phyloP scores from a whole-genome alignment of 2,113 vertebrate species.

The Neofelis nebulosa region DNA sequence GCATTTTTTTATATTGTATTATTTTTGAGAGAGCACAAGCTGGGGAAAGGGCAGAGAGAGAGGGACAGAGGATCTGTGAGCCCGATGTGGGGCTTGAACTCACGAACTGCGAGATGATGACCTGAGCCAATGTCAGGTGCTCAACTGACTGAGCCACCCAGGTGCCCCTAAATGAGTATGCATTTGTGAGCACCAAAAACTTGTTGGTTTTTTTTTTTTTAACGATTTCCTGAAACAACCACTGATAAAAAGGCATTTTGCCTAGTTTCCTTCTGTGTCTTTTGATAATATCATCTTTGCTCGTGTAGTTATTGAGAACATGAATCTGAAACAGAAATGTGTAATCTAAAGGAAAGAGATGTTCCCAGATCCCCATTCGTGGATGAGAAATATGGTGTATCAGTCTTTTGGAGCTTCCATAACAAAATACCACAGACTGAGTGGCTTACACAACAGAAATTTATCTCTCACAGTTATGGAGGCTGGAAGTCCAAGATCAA shows the following conservation, averaged over 20 bases:
- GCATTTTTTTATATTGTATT: not conserved
- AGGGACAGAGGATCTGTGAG: too few relatives aligned
- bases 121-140: too few relatives aligned
- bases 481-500: not conserved
- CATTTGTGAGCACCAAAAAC: too few relatives aligned
- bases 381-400: not conserved
- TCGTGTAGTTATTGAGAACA: not conserved
- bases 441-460: not conserved
- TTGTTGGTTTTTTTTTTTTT: not conserved
- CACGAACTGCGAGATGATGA: too few relatives aligned
- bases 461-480: not conserved
- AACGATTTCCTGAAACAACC: not conserved
- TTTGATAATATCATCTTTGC: not conserved
- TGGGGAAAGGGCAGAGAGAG: too few relatives aligned
- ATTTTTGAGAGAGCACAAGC: too few relatives aligned
- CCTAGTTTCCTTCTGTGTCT: not conserved
- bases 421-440: not conserved
- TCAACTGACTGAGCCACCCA: too few relatives aligned
- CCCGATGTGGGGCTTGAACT: too few relatives aligned
- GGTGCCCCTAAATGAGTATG: too few relatives aligned
- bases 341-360: not conserved
- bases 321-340: not conserved
- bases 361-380: not conserved
- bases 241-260: not conserved
- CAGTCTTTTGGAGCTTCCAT: not conserved